Conservation (phyloP, 2,888 invertebrate species). For the Tinea trinotella region DNA sequence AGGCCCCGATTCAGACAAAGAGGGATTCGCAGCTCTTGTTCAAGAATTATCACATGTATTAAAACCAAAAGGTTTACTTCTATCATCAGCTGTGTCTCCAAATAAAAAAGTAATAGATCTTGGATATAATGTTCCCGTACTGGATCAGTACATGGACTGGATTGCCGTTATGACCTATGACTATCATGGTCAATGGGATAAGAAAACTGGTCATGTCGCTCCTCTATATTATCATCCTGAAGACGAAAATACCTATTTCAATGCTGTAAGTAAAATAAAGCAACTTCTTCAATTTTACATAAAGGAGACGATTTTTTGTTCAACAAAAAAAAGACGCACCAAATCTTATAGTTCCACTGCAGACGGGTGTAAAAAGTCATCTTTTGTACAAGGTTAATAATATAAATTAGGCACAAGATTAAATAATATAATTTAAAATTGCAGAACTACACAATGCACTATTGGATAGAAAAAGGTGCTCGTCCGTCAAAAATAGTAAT, state of each 20-base stretch:
- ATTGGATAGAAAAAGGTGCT: constrained; percentile 90
- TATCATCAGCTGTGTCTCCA: constrained; percentile 90
- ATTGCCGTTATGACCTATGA: constrained; percentile 95
- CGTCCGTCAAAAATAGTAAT: constrained; percentile 86
- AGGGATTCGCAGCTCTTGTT: constrained; percentile 82
- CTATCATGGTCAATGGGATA: constrained; percentile 94
- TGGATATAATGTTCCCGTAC: constrained; percentile 84
- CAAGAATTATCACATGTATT: constrained; percentile 79
- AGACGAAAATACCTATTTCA: constrained; percentile 86
- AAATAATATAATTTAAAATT: constrained; percentile 17
- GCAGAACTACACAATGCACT: constrained; percentile 88
- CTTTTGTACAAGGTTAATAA: neutral
- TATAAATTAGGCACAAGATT: neutral
- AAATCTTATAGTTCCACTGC: no score
- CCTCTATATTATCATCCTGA: constrained; percentile 87
- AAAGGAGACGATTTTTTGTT: no score
- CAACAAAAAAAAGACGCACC: no score
- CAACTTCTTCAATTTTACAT: no score
- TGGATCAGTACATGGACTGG: constrained; percentile 87
- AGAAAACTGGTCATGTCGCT: constrained; percentile 91
- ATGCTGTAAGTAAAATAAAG: constrained; percentile 75
- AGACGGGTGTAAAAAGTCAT: no score
- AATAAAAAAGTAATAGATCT: constrained; percentile 90
- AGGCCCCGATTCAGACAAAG: constrained; percentile 87
- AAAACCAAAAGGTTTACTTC: constrained; percentile 76